Evolutionary conservation across 2,888 invertebrate species (phyloP).

Genomic region (Andrena haemorrhoa): DNA sequence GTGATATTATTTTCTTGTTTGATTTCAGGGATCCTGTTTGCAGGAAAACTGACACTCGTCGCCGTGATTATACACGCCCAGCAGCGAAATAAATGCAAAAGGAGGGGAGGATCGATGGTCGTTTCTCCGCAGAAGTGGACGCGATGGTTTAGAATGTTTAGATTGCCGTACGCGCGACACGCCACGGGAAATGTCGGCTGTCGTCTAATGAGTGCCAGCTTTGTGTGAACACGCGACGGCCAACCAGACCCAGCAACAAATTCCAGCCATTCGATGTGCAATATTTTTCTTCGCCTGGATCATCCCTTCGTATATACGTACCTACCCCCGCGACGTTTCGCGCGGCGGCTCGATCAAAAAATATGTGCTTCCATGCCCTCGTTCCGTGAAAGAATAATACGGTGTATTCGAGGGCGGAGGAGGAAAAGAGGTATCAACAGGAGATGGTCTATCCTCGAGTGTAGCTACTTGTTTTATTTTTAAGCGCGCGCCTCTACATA

Average conservation of each 20-base stretch:
- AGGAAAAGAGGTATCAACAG: neutral
- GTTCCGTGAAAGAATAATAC: conserved; percentile 25
- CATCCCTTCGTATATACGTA: neutral
- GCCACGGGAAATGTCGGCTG: conserved; percentile 26
- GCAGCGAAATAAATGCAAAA: conserved; percentile 29
- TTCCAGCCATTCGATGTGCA: neutral
- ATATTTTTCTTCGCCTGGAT: neutral
- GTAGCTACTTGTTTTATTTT: conserved; percentile 18
- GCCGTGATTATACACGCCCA: conserved; percentile 18
- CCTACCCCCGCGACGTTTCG: neutral
- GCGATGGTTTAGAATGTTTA: conserved; percentile 5
- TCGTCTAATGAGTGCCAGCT: conserved; percentile 5
- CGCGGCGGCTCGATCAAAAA: conserved; percentile 3
- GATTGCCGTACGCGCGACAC: conserved; percentile 22
- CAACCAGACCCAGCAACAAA: conserved; percentile 10
- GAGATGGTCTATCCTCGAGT: neutral
- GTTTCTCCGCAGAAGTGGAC: neutral
- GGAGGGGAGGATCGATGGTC: conserved; percentile 39
- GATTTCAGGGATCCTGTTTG: too few species aligned
- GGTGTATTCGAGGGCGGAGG: neutral
- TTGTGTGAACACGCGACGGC: conserved; percentile 25
- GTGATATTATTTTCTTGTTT: too few species aligned
- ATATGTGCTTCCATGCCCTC: neutral
- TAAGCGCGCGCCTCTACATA: neutral
- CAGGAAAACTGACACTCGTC: too few species aligned